Base-by-base conservation (phyloP, 2,888 invertebrate genomes). In the Drosophila eohydei region DNA sequence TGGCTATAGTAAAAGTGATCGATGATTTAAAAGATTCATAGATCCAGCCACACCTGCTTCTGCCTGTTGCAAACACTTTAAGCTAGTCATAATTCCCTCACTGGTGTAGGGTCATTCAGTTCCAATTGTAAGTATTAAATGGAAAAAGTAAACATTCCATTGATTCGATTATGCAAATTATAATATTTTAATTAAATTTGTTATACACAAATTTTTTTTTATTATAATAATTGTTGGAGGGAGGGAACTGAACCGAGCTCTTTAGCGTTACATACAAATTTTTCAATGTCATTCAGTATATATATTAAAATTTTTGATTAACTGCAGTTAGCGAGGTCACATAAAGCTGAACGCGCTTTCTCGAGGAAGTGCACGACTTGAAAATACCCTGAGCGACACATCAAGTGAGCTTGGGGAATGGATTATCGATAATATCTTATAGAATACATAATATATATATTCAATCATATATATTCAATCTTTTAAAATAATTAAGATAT, bases 151-250 rank as follows among this genome's bases (percentile, higher is more conserved):
- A 16, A 11, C 48, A 32, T 32, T 48, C 30, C 48, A 32, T 50
- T 50, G 32, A 50, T 50, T 50, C 21, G 50, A 50, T 50, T 50
- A 34, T 50, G 21, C 0, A 21, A 34, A 50, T 50, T 34, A 34
- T 30, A 50, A 50, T 50, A 34, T 50, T 50, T 50, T 34, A 50
- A 50, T 50, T 50, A 50, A 6, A 16, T 0, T 32, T 16, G 30
- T 9, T 16, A 7, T 6, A 8, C 1, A n/a, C 16, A 1, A 16
- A 16, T 12, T 50, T 50, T 2, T 12, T 16, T 6, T 34, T 12
- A 12, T 50, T 16, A 32, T 34, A 16, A 32, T 32, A 5, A 21
- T 4, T 16, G 7, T 16, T 6, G 32, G 0, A 9, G 16, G 32
- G 30, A 4, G 8, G 2, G 12, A 44, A 7, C 6, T 16, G 32